phyloP scores from a whole-genome alignment of 2,113 vertebrate genomes.

The Gobiocypris rarus region DNA sequence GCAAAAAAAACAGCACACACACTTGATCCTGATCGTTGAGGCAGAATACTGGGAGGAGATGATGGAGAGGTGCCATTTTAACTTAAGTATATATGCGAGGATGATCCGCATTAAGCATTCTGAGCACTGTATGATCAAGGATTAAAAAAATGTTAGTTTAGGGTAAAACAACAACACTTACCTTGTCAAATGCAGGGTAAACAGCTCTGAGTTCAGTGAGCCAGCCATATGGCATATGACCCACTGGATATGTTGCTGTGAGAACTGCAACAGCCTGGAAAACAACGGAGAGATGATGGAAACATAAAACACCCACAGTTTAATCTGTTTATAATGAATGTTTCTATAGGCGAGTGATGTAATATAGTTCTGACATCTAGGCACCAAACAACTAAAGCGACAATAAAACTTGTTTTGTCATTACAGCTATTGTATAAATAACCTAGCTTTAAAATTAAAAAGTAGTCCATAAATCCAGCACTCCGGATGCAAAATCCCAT shows the following conservation, averaged over 20 bases:
- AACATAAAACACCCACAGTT: neutral
- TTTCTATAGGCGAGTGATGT: neutral
- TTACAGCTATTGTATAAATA: neutral
- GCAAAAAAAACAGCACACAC: neutral
- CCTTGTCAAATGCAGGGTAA: slow-evolving; percentile 92
- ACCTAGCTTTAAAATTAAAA: neutral
- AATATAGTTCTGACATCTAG: neutral
- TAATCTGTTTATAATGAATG: neutral
- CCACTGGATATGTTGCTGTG: slow-evolving; percentile 89
- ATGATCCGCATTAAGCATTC: slow-evolving; percentile 11
- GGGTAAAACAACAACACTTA: slow-evolving; percentile 62
- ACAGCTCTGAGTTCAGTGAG: slow-evolving; percentile 89
- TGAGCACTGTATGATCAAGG: neutral
- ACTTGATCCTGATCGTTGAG: neutral
- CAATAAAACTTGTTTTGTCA: neutral
- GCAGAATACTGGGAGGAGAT: neutral
- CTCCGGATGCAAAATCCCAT: neutral
- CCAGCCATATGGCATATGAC: slow-evolving; percentile 92
- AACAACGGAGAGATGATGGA: slow-evolving; percentile 12
- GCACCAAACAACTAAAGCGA: neutral
- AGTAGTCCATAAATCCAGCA: neutral
- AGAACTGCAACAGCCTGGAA: slow-evolving; percentile 85
- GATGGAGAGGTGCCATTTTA: slow-evolving; percentile 18
- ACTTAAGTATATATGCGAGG: neutral
- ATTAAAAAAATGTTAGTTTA: neutral